A percentile compares a stretch with the other conserved stretches of the same genome.
Evolutionary conservation across 1,140 invertebrate species (phyloP).

Genomic region (Popillia japonica): DNA sequence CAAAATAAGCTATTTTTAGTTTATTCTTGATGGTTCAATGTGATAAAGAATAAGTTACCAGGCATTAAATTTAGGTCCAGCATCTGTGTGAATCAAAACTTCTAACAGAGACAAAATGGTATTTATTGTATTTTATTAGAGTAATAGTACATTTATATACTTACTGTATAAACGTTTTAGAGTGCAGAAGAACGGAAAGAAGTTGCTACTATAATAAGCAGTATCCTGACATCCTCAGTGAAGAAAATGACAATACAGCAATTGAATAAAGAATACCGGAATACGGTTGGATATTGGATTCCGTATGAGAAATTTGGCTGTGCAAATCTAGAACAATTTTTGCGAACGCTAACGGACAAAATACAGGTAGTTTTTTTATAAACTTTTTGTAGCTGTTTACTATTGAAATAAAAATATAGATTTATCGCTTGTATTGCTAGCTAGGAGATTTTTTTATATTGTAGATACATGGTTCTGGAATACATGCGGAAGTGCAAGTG

Average conservation of each 20-base stretch:
- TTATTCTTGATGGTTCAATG: too few species aligned
- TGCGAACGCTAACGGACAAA: neutral
- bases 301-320: constrained; percentile 9
- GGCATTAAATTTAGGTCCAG: too few species aligned
- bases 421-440: neutral
- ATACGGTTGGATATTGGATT: neutral
- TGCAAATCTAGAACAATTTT: neutral
- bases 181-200: neutral
- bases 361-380: neutral
- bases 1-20: too few species aligned
- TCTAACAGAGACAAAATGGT: neutral
- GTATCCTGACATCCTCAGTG: neutral
- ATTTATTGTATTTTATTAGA: neutral
- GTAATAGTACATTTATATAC: too few species aligned
- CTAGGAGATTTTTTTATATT: neutral
- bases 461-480: neutral
- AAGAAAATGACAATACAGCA: constrained; percentile 17
- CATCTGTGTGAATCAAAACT: too few species aligned
- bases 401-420: neutral
- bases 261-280: neutral
- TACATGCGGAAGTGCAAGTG: neutral
- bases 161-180: neutral
- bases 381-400: neutral
- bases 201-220: constrained; percentile 4
- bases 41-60: too few species aligned